These are phyloP conservation scores for Dryoscopus gambensis DNA, from an alignment of 2,113 vertebrate species.

Conservation along the genomic window DNA sequence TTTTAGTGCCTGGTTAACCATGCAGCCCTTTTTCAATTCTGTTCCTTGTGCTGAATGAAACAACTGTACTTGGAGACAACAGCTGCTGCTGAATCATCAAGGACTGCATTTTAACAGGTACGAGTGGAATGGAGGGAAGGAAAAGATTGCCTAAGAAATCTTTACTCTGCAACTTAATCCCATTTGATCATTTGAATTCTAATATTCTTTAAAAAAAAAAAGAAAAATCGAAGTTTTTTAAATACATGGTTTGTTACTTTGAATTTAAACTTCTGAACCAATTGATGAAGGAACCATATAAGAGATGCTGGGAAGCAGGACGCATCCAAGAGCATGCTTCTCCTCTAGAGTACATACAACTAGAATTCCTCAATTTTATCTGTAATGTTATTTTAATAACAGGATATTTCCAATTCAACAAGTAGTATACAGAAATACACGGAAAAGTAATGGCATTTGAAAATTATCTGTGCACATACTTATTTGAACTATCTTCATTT, in stretches of 20 bases:
- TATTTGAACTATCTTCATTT: neutral
- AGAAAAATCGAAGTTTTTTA: accelerated
- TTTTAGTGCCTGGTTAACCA: neutral
- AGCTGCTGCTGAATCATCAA: neutral
- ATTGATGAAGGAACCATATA: neutral
- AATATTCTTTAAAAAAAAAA: neutral
- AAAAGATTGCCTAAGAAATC: neutral
- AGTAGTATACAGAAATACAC: neutral
- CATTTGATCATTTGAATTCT: neutral
- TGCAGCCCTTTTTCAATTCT: neutral
- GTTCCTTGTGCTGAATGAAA: neutral
- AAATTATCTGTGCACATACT: neutral
- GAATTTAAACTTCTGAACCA: neutral
- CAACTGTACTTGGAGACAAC: neutral
- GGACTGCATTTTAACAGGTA: neutral
- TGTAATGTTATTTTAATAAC: neutral
- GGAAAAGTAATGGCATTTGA: neutral
- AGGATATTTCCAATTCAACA: neutral
- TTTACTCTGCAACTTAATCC: neutral
- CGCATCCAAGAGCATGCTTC: neutral
- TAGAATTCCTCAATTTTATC: neutral
- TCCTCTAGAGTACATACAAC: neutral
- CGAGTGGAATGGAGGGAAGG: neutral
- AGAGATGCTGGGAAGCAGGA: neutral
- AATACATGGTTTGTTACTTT: neutral